A percentile compares a stretch with the other conserved stretches of the same genome.
These are phyloP conservation scores for Capreolus pygargus DNA, from an alignment of 2,113 vertebrate species.

Conservation along the genomic window DNA sequence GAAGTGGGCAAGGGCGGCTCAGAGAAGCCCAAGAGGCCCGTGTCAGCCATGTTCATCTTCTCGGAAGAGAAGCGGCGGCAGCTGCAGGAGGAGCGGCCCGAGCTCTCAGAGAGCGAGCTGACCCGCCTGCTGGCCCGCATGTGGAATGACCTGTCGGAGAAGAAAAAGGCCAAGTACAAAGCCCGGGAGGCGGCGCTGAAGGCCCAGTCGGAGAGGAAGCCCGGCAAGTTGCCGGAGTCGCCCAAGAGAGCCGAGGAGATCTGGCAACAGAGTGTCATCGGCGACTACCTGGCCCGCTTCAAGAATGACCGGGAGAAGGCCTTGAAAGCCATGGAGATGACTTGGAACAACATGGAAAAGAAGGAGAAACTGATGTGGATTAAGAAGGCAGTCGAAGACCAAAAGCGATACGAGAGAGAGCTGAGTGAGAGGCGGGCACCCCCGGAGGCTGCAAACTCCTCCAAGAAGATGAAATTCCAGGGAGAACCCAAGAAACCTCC, in stretches of 20 bases:
- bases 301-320: conserved; percentile 96
- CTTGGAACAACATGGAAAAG: conserved; percentile 99
- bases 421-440: conserved; percentile 96
- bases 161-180: conserved; percentile 98
- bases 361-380: conserved; percentile 99
- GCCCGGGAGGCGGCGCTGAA: conserved; percentile 91
- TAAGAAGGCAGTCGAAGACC: conserved; percentile 98
- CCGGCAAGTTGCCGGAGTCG: conserved; percentile 90
- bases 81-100: conserved; percentile 93
- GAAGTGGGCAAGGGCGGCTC: conserved; percentile 88
- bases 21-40: conserved; percentile 95
- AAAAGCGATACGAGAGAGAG: conserved; percentile 99
- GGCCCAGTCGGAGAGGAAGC: conserved; percentile 92
- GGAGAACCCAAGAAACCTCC: conserved; percentile 98
- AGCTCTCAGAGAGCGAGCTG: conserved; percentile 94
- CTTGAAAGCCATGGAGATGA: conserved; percentile 94
- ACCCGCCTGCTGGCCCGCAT: conserved; percentile 94
- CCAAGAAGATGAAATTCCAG: conserved; percentile 98
- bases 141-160: conserved; percentile 97
- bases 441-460: conserved; percentile 85
- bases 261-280: conserved; percentile 98
- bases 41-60: conserved; percentile 99
- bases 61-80: conserved; percentile 96
- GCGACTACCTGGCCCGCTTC: conserved; percentile 97
- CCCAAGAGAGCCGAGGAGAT: conserved; percentile 97